Conservation (phyloP, 1,140 invertebrate species). For the Coptotermes formosanus region DNA sequence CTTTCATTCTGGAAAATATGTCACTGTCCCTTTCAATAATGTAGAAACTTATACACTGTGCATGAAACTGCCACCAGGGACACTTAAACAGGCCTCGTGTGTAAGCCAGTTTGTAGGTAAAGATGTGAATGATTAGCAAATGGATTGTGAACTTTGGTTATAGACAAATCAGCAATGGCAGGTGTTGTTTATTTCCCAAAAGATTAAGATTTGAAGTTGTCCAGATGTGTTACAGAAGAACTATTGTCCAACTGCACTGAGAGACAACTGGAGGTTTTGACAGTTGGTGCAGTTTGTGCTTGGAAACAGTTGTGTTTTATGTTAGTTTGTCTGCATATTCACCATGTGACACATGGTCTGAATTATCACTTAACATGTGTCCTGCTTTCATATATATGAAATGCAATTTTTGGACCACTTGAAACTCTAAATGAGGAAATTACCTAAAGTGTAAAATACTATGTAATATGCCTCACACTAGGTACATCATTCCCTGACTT, state of each 20-base stretch:
- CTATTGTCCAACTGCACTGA: not conserved
- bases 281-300: not conserved
- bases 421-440: no score
- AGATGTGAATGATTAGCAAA: not conserved
- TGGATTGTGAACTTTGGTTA: not conserved
- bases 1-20: no score
- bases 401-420: no score
- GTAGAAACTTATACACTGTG: not conserved
- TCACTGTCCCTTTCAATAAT: no score
- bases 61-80: not conserved
- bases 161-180: not conserved
- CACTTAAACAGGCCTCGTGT: not conserved
- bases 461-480: no score
- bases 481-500: no score
- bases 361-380: not conserved
- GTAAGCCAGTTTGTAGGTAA: not conserved
- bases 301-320: not conserved
- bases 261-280: not conserved
- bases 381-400: no score
- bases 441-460: no score
- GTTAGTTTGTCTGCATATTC: not conserved
- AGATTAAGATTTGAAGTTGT: not conserved
- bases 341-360: not conserved
- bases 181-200: not conserved
- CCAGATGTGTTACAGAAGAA: not conserved